Conservation (phyloP, 2,113 vertebrate species). For the Thamnaconus septentrionalis region DNA sequence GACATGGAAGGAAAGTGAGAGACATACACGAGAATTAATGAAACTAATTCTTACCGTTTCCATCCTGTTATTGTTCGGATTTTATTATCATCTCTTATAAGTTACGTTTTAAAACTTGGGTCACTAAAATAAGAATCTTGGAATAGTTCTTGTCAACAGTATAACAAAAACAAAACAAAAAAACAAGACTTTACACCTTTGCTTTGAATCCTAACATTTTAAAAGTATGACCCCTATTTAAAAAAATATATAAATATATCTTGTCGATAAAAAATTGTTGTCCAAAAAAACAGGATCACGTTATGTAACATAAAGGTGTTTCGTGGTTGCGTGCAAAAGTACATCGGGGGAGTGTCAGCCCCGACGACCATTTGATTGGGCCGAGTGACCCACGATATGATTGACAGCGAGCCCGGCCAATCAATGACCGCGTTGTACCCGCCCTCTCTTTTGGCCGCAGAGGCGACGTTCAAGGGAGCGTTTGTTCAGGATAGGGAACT, state of each 20-base stretch:
- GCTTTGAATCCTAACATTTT: too few relatives aligned
- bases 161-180: too few relatives aligned
- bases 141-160: too few relatives aligned
- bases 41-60: too few relatives aligned
- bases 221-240: too few relatives aligned
- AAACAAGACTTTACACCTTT: too few relatives aligned
- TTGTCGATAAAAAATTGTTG: too few relatives aligned
- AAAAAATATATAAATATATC: too few relatives aligned
- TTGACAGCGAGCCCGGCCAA: constrained; percentile 49
- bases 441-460: constrained; percentile 25
- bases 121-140: too few relatives aligned
- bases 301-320: constrained; percentile 58
- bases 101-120: too few relatives aligned
- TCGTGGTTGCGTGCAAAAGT: constrained; percentile 14
- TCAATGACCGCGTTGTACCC: constrained; percentile 12
- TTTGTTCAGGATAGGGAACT: constrained; percentile 56
- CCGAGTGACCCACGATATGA: constrained; percentile 19
- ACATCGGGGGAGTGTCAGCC: constrained; percentile 10
- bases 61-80: too few relatives aligned
- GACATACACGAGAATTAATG: not conserved
- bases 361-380: not conserved
- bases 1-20: not conserved
- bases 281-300: not conserved
- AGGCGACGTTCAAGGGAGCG: constrained; percentile 36
- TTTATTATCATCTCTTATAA: too few relatives aligned